A percentile compares a stretch with the other conserved stretches of the same genome.
phyloP scores from a whole-genome alignment of 2,797 vertebrate species.

The Thunnus albacares region DNA sequence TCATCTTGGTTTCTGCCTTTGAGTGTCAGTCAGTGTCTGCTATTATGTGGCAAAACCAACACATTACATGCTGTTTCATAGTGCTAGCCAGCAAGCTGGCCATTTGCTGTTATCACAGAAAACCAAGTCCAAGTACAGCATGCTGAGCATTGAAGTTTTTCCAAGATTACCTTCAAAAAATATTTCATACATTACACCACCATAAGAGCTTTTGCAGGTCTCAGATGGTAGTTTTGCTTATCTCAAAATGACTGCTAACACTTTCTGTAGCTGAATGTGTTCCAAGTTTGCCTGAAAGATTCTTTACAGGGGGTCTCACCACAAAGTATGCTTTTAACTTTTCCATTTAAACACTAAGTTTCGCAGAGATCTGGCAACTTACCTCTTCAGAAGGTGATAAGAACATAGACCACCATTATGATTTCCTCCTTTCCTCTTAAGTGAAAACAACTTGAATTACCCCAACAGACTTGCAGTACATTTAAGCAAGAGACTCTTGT shows the following conservation, averaged over 20 bases:
- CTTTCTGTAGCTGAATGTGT: constrained; percentile 29
- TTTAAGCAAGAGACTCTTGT: not conserved
- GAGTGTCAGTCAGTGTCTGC: not conserved
- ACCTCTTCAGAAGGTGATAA: constrained; percentile 11
- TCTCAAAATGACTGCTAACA: constrained; percentile 31
- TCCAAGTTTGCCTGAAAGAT: constrained; percentile 12
- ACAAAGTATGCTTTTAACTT: constrained; percentile 36
- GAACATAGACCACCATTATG: not conserved
- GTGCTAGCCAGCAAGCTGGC: not conserved
- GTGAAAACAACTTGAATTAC: not conserved
- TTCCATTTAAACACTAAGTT: constrained; percentile 22
- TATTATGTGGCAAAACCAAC: constrained; percentile 17
- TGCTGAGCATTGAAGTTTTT: not conserved
- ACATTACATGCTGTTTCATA: not conserved
- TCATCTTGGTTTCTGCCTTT: not conserved
- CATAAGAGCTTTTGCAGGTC: constrained; percentile 21
- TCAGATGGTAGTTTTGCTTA: constrained; percentile 24
- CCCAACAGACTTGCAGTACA: not conserved
- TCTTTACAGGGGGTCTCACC: constrained; percentile 11
- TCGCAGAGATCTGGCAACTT: not conserved
- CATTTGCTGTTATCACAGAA: constrained; percentile 21
- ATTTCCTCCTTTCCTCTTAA: not conserved
- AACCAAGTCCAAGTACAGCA: constrained; percentile 20
- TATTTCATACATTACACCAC: constrained; percentile 19
- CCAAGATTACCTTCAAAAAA: constrained; percentile 10